These are phyloP conservation scores for Smittia sp. DNA, from an alignment of 2,888 invertebrate genomes.

Conservation along the genomic window DNA sequence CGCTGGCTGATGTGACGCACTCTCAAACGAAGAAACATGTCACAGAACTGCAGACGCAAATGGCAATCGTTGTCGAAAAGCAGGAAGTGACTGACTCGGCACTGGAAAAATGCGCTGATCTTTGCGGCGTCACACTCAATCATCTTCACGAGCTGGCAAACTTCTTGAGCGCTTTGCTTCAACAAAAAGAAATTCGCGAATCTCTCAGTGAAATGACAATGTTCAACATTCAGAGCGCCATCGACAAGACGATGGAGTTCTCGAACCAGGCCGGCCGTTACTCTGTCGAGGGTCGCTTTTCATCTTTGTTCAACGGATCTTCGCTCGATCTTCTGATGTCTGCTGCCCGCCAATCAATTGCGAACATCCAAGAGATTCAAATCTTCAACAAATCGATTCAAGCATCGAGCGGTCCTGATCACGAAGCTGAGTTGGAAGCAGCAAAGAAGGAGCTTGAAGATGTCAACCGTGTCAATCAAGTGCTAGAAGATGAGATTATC, in stretches of 20 bases:
- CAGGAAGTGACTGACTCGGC: slow-evolving; percentile 21
- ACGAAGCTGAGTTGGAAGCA: neutral
- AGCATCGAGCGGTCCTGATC: neutral
- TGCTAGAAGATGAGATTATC: slow-evolving; percentile 4
- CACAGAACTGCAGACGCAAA: slow-evolving; percentile 9
- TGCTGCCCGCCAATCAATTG: neutral
- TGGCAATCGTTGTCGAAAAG: slow-evolving; percentile 20
- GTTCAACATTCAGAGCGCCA: slow-evolving; percentile 56
- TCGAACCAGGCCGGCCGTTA: slow-evolving; percentile 49
- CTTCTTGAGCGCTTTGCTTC: slow-evolving; percentile 60
- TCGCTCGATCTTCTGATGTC: neutral
- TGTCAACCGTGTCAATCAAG: neutral
- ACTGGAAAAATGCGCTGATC: slow-evolving; percentile 45
- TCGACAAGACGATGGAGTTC: slow-evolving; percentile 57
- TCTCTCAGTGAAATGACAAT: slow-evolving; percentile 56
- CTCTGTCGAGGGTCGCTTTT: slow-evolving; percentile 13
- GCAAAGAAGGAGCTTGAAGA: slow-evolving; percentile 6
- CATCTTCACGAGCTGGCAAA: slow-evolving; percentile 61
- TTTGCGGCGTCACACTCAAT: slow-evolving; percentile 54
- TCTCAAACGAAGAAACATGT: neutral
- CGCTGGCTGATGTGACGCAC: neutral
- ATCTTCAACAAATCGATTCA: neutral
- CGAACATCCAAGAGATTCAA: neutral
- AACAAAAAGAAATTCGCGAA: slow-evolving; percentile 57
- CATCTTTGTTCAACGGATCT: neutral